These are phyloP conservation scores for Drosophila quadrilineata DNA, from an alignment of 1,140 invertebrate genomes.

Conservation along the genomic window DNA sequence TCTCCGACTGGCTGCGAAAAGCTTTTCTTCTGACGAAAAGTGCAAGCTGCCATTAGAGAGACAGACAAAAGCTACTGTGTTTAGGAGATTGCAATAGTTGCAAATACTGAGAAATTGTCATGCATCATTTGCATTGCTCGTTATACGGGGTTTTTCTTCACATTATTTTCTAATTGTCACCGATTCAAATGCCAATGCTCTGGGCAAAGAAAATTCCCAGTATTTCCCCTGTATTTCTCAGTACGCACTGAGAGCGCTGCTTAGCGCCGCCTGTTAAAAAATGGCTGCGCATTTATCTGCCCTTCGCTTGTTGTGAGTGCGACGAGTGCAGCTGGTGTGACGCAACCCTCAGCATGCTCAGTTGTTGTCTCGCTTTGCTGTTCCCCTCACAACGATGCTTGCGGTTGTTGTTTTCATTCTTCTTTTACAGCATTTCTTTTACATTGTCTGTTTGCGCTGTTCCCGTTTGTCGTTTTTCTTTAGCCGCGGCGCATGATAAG, in stretches of 20 bases:
- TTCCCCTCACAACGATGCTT: conserved; percentile 30
- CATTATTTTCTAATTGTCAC: neutral
- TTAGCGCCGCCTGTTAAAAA: conserved; percentile 66
- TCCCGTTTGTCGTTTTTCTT: conserved; percentile 15
- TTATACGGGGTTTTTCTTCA: neutral
- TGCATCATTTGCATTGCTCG: neutral
- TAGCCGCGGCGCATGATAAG: conserved; percentile 33
- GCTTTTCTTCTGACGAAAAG: conserved; percentile 19
- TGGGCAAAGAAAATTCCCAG: conserved; percentile 46
- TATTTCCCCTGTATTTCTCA: conserved; percentile 49
- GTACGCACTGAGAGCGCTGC: conserved; percentile 3
- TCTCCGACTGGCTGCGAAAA: conserved; percentile 18
- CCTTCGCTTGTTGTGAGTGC: conserved; percentile 7
- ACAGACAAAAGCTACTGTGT: conserved; percentile 20
- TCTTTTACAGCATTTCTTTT: too few species aligned
- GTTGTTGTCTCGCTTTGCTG: conserved; percentile 6
- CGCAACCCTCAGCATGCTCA: neutral
- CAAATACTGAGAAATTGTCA: conserved; percentile 3
- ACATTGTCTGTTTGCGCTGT: neutral
- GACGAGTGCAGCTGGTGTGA: conserved; percentile 23
- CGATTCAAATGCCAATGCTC: neutral
- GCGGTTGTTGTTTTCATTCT: conserved; percentile 2
- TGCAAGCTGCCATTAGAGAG: conserved; percentile 37
- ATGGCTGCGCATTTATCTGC: conserved; percentile 73
- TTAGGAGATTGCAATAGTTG: conserved; percentile 16